Conservation (phyloP, 2,113 vertebrate genomes). For the Tetrax tetrax region DNA sequence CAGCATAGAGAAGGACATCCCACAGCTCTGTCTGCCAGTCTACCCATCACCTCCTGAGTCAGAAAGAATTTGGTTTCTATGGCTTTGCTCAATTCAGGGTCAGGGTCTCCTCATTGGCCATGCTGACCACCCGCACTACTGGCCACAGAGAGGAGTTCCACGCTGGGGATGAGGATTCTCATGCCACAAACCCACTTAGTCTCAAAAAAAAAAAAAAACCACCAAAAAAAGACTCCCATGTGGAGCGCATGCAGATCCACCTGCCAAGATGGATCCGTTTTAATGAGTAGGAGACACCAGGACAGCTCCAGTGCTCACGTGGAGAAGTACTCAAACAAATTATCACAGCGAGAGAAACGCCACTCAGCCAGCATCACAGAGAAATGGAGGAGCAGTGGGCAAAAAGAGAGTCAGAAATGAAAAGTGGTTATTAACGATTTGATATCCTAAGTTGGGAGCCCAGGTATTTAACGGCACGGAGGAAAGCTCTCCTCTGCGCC, state of each 20-base stretch:
- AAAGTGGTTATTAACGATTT: neutral
- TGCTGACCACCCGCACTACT: rapidly evolving
- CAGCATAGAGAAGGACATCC: neutral
- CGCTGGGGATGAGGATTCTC: neutral
- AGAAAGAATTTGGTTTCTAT: neutral
- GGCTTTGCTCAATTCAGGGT: neutral
- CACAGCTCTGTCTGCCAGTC: rapidly evolving
- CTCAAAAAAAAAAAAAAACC: neutral
- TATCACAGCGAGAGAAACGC: neutral
- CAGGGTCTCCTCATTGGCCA: neutral
- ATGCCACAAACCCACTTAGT: neutral
- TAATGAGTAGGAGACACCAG: neutral
- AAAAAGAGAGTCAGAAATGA: neutral
- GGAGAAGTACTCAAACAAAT: neutral
- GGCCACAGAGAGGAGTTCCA: neutral
- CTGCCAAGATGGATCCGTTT: neutral
- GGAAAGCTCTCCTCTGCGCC: neutral
- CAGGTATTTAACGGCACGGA: neutral
- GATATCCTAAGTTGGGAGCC: neutral
- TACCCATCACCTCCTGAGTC: neutral
- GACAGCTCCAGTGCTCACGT: neutral
- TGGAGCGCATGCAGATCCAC: rapidly evolving
- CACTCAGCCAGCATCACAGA: rapidly evolving
- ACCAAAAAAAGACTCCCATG: neutral
- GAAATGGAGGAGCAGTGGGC: neutral